Base-by-base conservation (phyloP, 2,888 invertebrate genomes). In the Notocelia uddmanniana region DNA sequence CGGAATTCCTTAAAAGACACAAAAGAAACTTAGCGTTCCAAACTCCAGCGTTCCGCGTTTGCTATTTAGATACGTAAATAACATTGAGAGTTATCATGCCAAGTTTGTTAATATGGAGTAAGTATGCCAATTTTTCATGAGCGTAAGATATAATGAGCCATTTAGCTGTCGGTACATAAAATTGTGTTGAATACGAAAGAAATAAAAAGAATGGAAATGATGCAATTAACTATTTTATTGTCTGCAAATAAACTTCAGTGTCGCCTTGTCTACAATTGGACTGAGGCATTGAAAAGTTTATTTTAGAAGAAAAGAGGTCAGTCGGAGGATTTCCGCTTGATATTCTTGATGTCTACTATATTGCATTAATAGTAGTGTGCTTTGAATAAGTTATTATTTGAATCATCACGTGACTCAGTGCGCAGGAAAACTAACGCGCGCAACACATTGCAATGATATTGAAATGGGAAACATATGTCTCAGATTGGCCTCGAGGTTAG, bases 191-290 rank as follows among this genome's bases (percentile, higher is more conserved):
- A 69, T 55, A 31, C 48, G 45, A 34, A 63, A 69, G 13, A 63
- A 62, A 63, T 69, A 63, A 55, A 45, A 69, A 62, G 11, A 59
- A 19, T 21, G 37, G 37, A 60, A 68, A 54, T 68, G 37, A 62
- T 55, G 62, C 54, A 62, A 45, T 31, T 26, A 69, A 54, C 15
- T 60, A 52, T 63, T 64, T 69, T 69, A 69, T 54, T 69, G 69
- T 69, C 45, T 55, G 31, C 54, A 37, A 58, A 60, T 69, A 60
- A 60, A 60, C 50, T 19, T 34, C 15, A 41, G 37, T 57, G 37
- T n/a, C 59, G 37, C 37, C 31, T 52, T 26, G 48, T 60, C 52
- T 60, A 15, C 50, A 52, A 50, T 60, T 50, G 41, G 31, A 45
- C 59, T 23, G 37, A 19, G 34, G 31, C 18, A 60, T 54, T 69